Conservation (phyloP, 2,797 vertebrate species). For the Cygnus olor region DNA sequence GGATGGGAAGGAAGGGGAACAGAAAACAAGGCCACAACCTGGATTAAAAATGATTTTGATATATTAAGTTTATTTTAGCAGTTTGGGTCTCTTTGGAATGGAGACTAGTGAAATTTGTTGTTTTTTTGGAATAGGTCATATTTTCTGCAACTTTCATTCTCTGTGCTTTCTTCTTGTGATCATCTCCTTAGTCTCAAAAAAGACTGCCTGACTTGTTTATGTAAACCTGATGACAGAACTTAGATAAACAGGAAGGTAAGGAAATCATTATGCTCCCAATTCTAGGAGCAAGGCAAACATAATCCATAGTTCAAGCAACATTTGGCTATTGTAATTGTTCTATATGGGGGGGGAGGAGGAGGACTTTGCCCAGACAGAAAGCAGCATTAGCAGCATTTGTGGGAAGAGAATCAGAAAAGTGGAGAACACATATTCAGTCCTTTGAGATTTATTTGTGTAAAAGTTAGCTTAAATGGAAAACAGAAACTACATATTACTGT, state of each 20-base stretch:
- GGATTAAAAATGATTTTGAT: not conserved
- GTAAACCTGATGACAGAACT: slow-evolving; percentile 36
- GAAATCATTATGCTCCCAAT: slow-evolving; percentile 3
- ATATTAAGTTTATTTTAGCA: slow-evolving; percentile 16
- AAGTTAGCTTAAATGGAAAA: slow-evolving; percentile 63
- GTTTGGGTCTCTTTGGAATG: not conserved
- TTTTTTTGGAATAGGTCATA: not conserved
- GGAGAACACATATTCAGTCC: slow-evolving; percentile 15
- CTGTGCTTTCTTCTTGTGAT: slow-evolving; percentile 23
- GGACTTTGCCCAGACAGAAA: not conserved
- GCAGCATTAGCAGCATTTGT: not conserved
- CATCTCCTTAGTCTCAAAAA: not conserved
- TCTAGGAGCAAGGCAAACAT: slow-evolving; percentile 15
- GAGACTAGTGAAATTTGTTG: not conserved
- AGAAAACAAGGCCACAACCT: not conserved
- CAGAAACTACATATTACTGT: slow-evolving; percentile 33
- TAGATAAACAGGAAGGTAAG: slow-evolving; percentile 44
- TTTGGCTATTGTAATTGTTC: slow-evolving; percentile 50
- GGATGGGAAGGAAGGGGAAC: not conserved
- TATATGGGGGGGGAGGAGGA: not conserved
- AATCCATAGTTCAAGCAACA: slow-evolving; percentile 28
- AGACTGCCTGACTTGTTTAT: slow-evolving; percentile 23
- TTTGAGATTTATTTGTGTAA: slow-evolving; percentile 50
- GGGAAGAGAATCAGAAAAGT: not conserved
- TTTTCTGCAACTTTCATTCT: slow-evolving; percentile 3